Conservation (phyloP, 2,888 invertebrate species). For the Drosophila incognita region DNA sequence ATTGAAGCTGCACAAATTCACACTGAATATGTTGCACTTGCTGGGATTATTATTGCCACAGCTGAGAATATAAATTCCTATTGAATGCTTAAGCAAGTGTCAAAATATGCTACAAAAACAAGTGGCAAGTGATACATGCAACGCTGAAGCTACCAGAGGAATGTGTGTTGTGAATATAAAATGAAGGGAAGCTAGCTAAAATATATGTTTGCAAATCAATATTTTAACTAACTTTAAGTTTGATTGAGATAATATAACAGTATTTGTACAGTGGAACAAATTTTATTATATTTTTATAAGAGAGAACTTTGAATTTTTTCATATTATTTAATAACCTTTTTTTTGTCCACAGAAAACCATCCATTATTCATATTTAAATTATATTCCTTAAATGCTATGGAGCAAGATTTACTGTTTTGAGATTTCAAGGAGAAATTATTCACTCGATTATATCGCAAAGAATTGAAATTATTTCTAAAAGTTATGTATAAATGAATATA, state of each 20-base stretch:
- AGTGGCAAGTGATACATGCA: background rate
- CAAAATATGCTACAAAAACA: background rate
- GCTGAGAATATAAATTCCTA: conserved; percentile 8
- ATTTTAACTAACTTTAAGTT: background rate
- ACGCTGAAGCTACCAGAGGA: background rate
- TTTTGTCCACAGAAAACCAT: background rate
- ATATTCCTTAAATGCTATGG: background rate
- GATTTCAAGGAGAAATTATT: background rate
- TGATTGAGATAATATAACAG: background rate
- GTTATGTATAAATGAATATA: background rate
- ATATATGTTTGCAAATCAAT: background rate
- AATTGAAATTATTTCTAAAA: background rate
- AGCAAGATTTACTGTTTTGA: background rate
- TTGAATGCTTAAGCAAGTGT: conserved; percentile 9
- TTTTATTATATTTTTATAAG: background rate
- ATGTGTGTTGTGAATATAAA: background rate
- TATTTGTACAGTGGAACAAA: background rate
- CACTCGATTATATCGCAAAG: background rate
- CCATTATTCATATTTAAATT: background rate
- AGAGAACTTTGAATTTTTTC: background rate
- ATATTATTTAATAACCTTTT: background rate
- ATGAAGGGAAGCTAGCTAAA: background rate
- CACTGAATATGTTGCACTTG: conserved; percentile 42
- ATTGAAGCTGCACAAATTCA: conserved; percentile 76
- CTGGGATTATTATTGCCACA: conserved; percentile 22